Evolutionary conservation across 37 sponge, comb jelly and placozoan genomes (phyloP).

Genomic region (Mnemiopsis leidyi): DNA sequence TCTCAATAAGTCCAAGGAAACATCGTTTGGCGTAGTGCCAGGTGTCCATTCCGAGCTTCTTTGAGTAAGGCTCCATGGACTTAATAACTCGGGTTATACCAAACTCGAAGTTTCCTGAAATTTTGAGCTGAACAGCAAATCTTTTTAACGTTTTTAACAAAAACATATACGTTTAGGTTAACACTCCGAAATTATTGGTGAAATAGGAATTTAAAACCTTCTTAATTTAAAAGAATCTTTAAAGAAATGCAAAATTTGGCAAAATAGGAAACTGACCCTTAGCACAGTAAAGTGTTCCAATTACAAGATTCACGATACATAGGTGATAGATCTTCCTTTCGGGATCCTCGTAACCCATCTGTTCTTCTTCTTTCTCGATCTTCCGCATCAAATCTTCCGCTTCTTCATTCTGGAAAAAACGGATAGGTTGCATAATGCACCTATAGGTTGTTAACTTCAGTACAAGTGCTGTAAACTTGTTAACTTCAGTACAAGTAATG

Average conservation of each 20-base stretch:
- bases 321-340: constrained; percentile 93
- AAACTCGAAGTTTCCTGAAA: constrained; percentile 95
- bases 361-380: constrained; percentile 99
- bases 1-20: constrained; percentile 89
- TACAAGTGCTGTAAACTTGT: too few relatives aligned
- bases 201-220: too few relatives aligned
- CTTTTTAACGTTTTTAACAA: too few relatives aligned
- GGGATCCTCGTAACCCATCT: constrained; percentile 90
- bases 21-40: constrained; percentile 98
- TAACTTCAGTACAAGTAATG: too few relatives aligned
- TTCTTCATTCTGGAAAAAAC: constrained; percentile 68
- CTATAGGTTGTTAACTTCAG: too few relatives aligned
- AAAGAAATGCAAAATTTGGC: too few relatives aligned
- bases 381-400: constrained; percentile 98
- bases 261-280: too few relatives aligned
- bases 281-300: constrained; percentile 73
- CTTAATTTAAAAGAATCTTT: too few relatives aligned
- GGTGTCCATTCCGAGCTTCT: constrained; percentile 97
- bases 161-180: too few relatives aligned
- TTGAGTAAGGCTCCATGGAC: constrained; percentile 95
- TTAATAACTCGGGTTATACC: constrained; percentile 91
- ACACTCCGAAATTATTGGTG: too few relatives aligned
- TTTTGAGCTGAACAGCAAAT: too few relatives aligned
- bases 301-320: constrained; percentile 97
- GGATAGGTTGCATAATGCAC: too few relatives aligned